Conservation (phyloP, 2,113 vertebrate species). For the Chlamydotis undulata region DNA sequence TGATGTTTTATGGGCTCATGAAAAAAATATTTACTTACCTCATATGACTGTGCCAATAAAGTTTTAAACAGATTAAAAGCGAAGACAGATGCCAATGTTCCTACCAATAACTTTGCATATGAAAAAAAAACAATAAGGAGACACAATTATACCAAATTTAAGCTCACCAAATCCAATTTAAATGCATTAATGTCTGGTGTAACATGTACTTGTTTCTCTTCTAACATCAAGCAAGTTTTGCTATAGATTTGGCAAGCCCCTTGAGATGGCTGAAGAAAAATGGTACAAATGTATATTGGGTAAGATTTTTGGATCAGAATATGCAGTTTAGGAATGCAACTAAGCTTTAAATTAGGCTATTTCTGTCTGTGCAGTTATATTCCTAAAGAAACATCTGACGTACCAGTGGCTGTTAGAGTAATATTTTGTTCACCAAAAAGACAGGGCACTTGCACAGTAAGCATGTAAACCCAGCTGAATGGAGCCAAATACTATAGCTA, state of each 20-base stretch:
- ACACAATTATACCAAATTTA: not conserved
- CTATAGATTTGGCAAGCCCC: not conserved
- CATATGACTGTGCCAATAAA: not conserved
- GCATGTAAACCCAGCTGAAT: not conserved
- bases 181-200: not conserved
- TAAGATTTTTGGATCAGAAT: not conserved
- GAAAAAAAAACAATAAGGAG: not conserved
- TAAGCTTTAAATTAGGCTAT: not conserved
- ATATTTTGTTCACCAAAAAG: not conserved
- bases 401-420: not conserved
- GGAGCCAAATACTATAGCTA: fast-evolving
- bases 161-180: not conserved
- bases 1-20: conserved; percentile 57
- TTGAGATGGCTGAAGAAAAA: not conserved
- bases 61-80: conserved; percentile 42
- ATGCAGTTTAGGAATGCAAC: not conserved
- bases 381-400: not conserved
- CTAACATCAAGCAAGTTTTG: not conserved
- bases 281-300: not conserved
- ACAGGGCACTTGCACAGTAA: not conserved
- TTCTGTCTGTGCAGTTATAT: not conserved
- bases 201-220: not conserved
- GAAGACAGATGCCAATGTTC: not conserved
- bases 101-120: not conserved
- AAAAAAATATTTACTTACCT: conserved; percentile 59